Base-by-base conservation (phyloP, 2,113 vertebrate species). In the Isurus oxyrinchus region DNA sequence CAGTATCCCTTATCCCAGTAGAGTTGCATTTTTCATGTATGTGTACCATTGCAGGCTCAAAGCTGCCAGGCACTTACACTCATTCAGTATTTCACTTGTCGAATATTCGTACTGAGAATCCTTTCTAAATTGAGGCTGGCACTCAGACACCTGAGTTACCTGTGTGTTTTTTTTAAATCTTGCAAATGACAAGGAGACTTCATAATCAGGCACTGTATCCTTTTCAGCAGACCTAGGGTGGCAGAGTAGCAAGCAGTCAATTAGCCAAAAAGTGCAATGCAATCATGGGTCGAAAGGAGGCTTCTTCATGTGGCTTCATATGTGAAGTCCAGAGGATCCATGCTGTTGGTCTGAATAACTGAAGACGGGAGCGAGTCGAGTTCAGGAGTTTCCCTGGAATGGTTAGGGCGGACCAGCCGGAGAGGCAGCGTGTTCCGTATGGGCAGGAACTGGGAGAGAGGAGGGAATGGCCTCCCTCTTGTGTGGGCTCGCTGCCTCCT, bases 401-500 rank as follows among this genome's bases (percentile, higher is more conserved):
- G 96, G 84, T 97, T 97, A 0, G 91, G 76, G 10, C 97, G 97
- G 5, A 96, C 72, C 0, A 97, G 96, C 67, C 97, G 96, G 96
- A 97, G 63, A 0, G 98, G 97, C 40, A 98, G 96, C 0, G 97
- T 98, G 97, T 97, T 98, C 96, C 98, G 97, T 98, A 99, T 98
- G 4, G 99, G 99, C 53, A 99, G 97, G 97, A 99, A 99, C 96
- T 98, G 98, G 94, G 99, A 99, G 0, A 99, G 96, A 0, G 98
- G 97, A 4, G 98, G 97, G 0, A 97, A 97, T 5, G 97, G 98
- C 72, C 97, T 97, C 13, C 98, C 98, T 53, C 97, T 97, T 96
- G 97, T 98, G 90, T 98, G 98, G 8, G 97, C 98, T 96, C 98
- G 97, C 97, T 98, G 98, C 14, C 97, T 98, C 55, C 98, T 97